Conservation (phyloP, 1,140 invertebrate species). For the Acyrthosiphon pisum region DNA sequence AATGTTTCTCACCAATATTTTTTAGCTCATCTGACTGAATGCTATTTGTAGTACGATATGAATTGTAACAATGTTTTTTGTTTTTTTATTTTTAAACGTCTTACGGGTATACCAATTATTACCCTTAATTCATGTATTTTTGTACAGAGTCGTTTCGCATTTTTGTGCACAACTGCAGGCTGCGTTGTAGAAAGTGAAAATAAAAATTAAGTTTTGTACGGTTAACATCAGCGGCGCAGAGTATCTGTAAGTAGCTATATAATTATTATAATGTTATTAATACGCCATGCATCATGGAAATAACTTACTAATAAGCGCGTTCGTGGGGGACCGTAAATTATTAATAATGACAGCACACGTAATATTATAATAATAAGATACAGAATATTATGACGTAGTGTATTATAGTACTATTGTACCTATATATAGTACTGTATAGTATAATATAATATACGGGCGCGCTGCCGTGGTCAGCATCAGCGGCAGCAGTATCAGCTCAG, state of each 20-base stretch:
- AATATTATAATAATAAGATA: neutral
- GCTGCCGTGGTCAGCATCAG: neutral
- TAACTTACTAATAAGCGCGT: constrained; percentile 5
- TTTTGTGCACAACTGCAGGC: neutral
- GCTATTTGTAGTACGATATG: neutral
- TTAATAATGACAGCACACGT: neutral
- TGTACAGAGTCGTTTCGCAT: neutral
- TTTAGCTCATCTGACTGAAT: too few species aligned
- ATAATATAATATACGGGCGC: neutral
- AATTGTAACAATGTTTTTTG: neutral
- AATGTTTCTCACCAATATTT: too few species aligned
- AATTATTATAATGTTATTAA: constrained; percentile 16
- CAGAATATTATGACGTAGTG: neutral
- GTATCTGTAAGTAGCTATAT: neutral
- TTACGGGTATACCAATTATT: neutral
- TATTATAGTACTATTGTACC: neutral
- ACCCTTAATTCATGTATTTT: neutral
- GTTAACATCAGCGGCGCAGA: neutral
- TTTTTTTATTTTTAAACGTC: neutral
- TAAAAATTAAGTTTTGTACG: neutral
- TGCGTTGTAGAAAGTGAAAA: neutral
- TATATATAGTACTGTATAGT: too few species aligned
- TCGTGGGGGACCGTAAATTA: neutral
- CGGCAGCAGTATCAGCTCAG: neutral
- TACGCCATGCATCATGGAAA: neutral